Evolutionary conservation across 2,797 vertebrate species (phyloP), one percentile per base, ranked within the genome.

Genomic region (Craterocephalus amniculus): DNA sequence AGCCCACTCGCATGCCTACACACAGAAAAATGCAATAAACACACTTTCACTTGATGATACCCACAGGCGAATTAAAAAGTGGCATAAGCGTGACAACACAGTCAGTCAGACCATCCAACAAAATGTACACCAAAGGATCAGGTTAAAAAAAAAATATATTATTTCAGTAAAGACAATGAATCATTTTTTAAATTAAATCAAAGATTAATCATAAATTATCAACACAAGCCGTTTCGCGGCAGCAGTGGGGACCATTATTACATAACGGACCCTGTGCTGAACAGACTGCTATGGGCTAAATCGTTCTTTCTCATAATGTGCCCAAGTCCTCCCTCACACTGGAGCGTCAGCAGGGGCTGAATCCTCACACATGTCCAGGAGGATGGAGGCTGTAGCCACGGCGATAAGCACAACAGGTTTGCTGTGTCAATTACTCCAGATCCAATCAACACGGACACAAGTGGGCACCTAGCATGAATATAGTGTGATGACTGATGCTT

Each of bases 181-280:
- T 22, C 6, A 31, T 4, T 31, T 31, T n/a, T n/a, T n/a, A n/a
- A n/a, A n/a, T n/a, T n/a, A n/a, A n/a, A n/a, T n/a, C n/a, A n/a
- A n/a, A n/a, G n/a, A n/a, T n/a, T n/a, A n/a, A n/a, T n/a, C n/a
- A n/a, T n/a, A n/a, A n/a, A n/a, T n/a, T n/a, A n/a, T n/a, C n/a
- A 57, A 60, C 40, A 58, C 60, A 70, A 74, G 67, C 79, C 79
- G 63, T 83, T 82, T 69, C 77, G 68, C 78, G 65, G 81, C 72
- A 81, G 59, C 74, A 78, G 70, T 2, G 49, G 74, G 84, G 75
- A 72, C 67, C 58, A 26, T 81, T 45, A 83, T 91, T 87, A 90
- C 83, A 83, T 85, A 87, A 91, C 56, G 36, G 49, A 31, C 72
- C 63, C 68, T 80, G 74, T 71, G 82, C 67, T 85, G 67, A 81